Conservation (phyloP, 1,140 invertebrate species). For the Drosophila persimilis region DNA sequence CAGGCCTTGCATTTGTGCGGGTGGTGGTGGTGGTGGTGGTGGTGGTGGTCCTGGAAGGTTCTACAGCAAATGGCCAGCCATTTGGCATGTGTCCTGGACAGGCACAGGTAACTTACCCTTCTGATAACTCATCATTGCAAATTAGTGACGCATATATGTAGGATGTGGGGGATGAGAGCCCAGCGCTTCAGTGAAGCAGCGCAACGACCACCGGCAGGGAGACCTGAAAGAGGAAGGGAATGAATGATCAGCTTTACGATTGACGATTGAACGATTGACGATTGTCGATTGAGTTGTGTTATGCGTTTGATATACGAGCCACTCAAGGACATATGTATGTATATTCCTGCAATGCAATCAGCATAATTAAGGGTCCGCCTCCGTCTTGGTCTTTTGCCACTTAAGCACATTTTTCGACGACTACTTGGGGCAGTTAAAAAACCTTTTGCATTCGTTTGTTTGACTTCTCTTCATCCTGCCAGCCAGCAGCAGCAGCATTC, state of each 20-base stretch:
- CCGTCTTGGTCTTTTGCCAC: constrained; percentile 33
- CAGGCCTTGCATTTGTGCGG: constrained; percentile 5
- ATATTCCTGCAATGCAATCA: constrained; percentile 30
- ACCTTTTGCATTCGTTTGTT: constrained; percentile 67
- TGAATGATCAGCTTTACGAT: constrained; percentile 35
- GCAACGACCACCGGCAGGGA: constrained; percentile 3
- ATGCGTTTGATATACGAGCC: not conserved
- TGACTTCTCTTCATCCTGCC: constrained; percentile 44
- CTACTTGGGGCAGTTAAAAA: constrained; percentile 48
- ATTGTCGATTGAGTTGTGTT: constrained; percentile 18
- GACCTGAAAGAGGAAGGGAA: constrained; percentile 39
- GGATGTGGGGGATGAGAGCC: constrained; percentile 4
- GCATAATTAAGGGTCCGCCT: constrained; percentile 28
- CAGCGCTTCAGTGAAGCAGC: constrained; percentile 10
- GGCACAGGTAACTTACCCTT: constrained; percentile 67
- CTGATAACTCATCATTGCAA: constrained; percentile 79
- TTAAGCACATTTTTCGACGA: constrained; percentile 43
- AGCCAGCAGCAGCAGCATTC: constrained; percentile 22
- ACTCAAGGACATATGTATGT: not conserved
- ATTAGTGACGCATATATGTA: constrained; percentile 57
- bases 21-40: not conserved
- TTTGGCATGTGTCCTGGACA: constrained; percentile 52
- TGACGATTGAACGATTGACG: constrained; percentile 25
- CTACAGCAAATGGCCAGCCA: constrained; percentile 9
- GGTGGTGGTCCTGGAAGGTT: not conserved